phyloP scores from a whole-genome alignment of 2,797 vertebrate genomes.

The Sandelia bainsii region DNA sequence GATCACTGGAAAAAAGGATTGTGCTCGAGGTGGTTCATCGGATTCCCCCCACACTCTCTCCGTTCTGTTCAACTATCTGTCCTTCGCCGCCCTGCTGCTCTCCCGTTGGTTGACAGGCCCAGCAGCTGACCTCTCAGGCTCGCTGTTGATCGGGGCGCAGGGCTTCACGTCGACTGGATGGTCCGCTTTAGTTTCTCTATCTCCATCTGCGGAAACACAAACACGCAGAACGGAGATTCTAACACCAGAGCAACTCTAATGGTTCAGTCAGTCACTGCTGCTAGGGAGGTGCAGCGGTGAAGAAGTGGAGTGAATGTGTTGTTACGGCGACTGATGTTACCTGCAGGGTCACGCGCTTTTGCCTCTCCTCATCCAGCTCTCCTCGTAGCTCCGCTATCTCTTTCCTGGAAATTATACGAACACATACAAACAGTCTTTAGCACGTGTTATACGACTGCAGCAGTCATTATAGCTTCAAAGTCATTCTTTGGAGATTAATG shows the following conservation, averaged over 20 bases:
- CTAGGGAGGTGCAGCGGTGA: no score
- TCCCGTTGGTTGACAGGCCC: constrained; percentile 36
- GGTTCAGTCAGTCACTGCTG: no score
- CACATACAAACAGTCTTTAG: constrained; percentile 5
- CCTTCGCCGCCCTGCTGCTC: constrained; percentile 13
- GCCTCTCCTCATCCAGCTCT: constrained; percentile 92
- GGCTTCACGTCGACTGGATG: constrained; percentile 87
- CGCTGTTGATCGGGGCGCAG: constrained; percentile 7
- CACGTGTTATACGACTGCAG: not conserved
- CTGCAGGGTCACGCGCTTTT: constrained; percentile 89
- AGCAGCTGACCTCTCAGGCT: constrained; percentile 46
- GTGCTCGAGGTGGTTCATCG: constrained; percentile 51
- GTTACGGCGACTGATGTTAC: constrained; percentile 76
- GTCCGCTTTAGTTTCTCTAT: constrained; percentile 93
- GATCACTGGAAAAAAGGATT: constrained; percentile 73
- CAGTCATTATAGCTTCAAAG: not conserved
- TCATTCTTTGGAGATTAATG: not conserved
- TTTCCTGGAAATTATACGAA: constrained; percentile 84
- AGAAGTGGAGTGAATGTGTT: constrained; percentile 14
- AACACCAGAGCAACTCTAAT: not conserved
- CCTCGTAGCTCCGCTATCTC: constrained; percentile 90
- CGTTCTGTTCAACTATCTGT: constrained; percentile 5
- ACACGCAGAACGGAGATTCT: not conserved
- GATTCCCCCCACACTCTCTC: constrained; percentile 32
- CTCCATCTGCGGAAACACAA: constrained; percentile 86